Conservation (phyloP, 2,113 vertebrate genomes). For the Onychostoma macrolepis region DNA sequence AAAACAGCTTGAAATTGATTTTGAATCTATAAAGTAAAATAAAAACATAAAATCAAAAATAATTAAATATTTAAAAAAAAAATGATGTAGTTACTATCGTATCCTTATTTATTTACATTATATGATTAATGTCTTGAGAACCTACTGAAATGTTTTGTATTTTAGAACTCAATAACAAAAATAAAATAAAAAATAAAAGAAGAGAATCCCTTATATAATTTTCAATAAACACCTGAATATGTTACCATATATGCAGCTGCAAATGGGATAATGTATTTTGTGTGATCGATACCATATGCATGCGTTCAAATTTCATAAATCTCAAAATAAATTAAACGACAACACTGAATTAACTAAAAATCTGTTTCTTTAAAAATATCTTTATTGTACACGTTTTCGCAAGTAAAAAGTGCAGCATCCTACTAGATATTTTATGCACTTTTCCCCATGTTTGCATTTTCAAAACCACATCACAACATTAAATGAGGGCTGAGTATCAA, state of each 20-base stretch:
- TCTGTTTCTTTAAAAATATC: constrained; percentile 34
- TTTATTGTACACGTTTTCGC: constrained; percentile 53
- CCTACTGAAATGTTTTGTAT: not conserved
- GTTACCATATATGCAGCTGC: not conserved
- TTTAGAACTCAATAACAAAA: not conserved
- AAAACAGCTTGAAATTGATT: not conserved
- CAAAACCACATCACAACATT: constrained; percentile 46
- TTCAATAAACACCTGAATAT: not conserved
- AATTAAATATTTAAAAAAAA: not conserved
- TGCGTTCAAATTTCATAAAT: not conserved
- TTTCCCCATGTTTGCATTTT: not conserved
- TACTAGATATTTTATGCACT: constrained; percentile 25
- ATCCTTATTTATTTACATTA: not conserved
- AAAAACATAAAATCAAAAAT: no score
- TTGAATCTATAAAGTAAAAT: not conserved
- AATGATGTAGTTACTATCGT: not conserved
- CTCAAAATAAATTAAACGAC: not conserved
- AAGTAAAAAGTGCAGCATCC: constrained; percentile 28
- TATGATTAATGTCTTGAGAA: not conserved
- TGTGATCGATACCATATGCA: not conserved
- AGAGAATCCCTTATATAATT: not conserved
- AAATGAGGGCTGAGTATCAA: constrained; percentile 50
- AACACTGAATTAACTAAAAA: not conserved
- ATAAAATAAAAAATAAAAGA: no score
- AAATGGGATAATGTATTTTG: not conserved